Evolutionary conservation across 1,140 invertebrate species (phyloP), one percentile per base, ranked within the genome.

Genomic region (Papilio xuthus): DNA sequence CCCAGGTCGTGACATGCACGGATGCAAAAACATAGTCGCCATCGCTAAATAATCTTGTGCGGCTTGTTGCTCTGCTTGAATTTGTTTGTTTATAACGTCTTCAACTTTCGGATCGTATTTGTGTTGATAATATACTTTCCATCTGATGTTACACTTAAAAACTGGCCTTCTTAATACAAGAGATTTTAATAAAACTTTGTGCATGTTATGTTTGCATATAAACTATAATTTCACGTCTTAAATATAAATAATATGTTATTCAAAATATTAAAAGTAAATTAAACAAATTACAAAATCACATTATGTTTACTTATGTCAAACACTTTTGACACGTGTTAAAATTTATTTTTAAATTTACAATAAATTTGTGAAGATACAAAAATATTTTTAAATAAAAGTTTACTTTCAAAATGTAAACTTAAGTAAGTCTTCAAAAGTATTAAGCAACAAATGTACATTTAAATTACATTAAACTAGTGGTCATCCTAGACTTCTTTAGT

Each of bases 21-120:
- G 82, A 26, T 87, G 84, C 1, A 85, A 72, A 73, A 87, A 85
- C 15, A 47, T 63, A 10, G 82, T 81, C n/a, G 86, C 83, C 70
- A 87, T 79, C 41, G 80, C 81, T 72, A 87, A 81, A 74, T 87
- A 87, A 53, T 82, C 76, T 75, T 82, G 81, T 13, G 83, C 83
- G 18, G 84, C 86, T 76, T 85, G 80, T 50, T 87, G 83, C 69
- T 87, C 84, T 4, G 79, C 79, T 69, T 80, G 75, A 28, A 87
- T 87, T 79, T 87, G 86, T 78, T 78, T 84, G 37, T 87, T 87
- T 18, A 87, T 47, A 37, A 37, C 63, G 15, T 77, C 77, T 80
- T 84, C 83, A 12, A 85, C 70, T 79, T 83, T 77, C 26, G 37
- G 37, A 42, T 56, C 76, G 32, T 83, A 86, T 37, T 84, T 80